Base-by-base conservation (phyloP, 2,797 vertebrate genomes). In the Oryzias dopingdopingensis region DNA sequence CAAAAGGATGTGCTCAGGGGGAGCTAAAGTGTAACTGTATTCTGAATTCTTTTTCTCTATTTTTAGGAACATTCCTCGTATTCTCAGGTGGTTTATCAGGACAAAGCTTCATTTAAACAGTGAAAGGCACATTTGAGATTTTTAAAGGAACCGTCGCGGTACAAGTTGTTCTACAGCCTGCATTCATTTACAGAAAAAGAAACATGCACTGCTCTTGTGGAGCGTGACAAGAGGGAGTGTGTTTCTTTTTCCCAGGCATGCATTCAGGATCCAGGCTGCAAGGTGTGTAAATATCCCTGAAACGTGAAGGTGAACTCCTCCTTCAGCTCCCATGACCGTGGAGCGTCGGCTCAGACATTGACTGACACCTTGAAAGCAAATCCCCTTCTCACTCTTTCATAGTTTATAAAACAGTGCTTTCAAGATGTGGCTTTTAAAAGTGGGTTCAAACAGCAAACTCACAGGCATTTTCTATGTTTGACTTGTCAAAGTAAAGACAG, bases 311-410 rank as follows among this genome's bases (percentile, higher is more conserved):
- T 65, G 47, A 59, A 53, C 56, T 54, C 55, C 18, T 24, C 56
- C 41, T 26, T 54, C 58, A 48, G 17, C 37, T 58, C 51, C 49
- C 20, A 17, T 47, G 67, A 60, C 54, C 13, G 37, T 45, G 23
- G 59, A 56, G 70, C 48, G 62, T 62, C 62, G 2, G 24, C 69
- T 80, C 80, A 74, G 77, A 70, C n/a, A 74, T 61, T 62, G 45
- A 56, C 26, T 41, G 22, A 53, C 55, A 44, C 14, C 14, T 51
- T 60, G 44, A 70, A 43, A 23, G 17, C n/a, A 49, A 42, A 62
- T 40, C 52, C 64, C 26, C 64, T 23, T 18, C 53, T 4, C 13
- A 29, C 24, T 18, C 41, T 7, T 56, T 56, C 51, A 66, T 70
- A 52, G 43, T 52, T 24, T 47, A 32, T 61, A 60, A 65, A 26